Conservation (phyloP, 2,888 invertebrate species). For the Autographa gamma region DNA sequence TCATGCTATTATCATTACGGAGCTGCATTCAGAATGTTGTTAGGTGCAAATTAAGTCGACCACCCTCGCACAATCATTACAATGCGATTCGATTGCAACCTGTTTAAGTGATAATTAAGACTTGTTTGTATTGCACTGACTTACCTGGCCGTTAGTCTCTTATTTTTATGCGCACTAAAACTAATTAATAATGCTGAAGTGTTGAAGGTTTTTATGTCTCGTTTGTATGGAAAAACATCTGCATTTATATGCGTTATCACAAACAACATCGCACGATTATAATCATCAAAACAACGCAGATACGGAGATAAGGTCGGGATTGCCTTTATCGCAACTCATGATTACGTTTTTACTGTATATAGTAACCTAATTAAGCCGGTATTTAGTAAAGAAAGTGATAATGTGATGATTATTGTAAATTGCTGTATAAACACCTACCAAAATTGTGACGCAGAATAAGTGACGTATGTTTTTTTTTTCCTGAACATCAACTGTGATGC, state of each 20-base stretch:
- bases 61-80: conserved; percentile 39
- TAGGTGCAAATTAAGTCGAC: conserved; percentile 40
- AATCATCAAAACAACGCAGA: conserved; percentile 7
- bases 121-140: conserved; percentile 28
- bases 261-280: not conserved
- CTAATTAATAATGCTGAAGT: not conserved
- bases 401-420: not conserved
- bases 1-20: conserved; percentile 17
- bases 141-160: conserved; percentile 13
- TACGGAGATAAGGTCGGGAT: not conserved
- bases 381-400: not conserved
- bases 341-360: conserved; percentile 1
- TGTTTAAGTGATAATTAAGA: conserved; percentile 8
- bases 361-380: not conserved
- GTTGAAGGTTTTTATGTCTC: not conserved
- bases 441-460: too few relatives aligned
- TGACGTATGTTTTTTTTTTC: too few relatives aligned
- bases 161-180: not conserved
- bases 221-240: not conserved
- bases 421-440: not conserved
- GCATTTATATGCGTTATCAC: not conserved
- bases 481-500: too few relatives aligned
- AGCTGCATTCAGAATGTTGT: conserved; percentile 23
- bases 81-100: conserved; percentile 39
- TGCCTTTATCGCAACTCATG: conserved; percentile 3